Percentiles rank a stretch among this genome's conserved stretches.
phyloP scores from a whole-genome alignment of 2,888 invertebrate species.

The Latrodectus hesperus region DNA sequence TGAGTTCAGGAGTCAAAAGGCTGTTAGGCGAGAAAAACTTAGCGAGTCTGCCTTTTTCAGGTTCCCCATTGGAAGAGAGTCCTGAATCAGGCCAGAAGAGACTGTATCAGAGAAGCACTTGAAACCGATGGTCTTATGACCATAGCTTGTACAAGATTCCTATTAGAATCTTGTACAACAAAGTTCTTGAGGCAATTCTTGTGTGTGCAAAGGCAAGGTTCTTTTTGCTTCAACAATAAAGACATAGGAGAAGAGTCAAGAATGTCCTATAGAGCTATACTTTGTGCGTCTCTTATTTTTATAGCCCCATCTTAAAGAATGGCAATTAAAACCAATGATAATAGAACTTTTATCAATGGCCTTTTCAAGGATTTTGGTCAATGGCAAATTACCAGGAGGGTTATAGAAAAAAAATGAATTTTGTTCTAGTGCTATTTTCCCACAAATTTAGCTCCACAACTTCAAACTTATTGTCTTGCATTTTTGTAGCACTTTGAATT shows the following conservation, averaged over 20 bases:
- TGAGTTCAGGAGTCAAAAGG: no score
- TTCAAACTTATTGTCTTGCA: not conserved
- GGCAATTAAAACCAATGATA: constrained; percentile 19
- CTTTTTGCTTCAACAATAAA: no score
- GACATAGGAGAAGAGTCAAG: not conserved
- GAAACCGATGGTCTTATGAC: no score
- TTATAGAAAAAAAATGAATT: constrained; percentile 17
- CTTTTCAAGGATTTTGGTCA: not conserved
- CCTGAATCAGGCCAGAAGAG: no score
- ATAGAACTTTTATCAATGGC: constrained; percentile 21
- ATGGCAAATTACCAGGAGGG: not conserved
- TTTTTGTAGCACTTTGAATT: not conserved
- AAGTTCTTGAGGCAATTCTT: no score
- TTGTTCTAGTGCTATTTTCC: constrained; percentile 4
- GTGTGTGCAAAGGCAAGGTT: no score
- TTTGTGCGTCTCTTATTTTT: not conserved
- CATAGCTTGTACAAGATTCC: no score
- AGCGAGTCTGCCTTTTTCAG: no score
- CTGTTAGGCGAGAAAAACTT: no score
- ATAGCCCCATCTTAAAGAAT: constrained; percentile 11
- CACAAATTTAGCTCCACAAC: constrained; percentile 8
- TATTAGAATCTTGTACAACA: no score
- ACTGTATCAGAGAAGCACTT: no score
- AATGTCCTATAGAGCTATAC: constrained; percentile 13
- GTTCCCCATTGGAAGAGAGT: no score